phyloP scores from a whole-genome alignment of 2,797 vertebrate genomes.

The Chelonia mydas region DNA sequence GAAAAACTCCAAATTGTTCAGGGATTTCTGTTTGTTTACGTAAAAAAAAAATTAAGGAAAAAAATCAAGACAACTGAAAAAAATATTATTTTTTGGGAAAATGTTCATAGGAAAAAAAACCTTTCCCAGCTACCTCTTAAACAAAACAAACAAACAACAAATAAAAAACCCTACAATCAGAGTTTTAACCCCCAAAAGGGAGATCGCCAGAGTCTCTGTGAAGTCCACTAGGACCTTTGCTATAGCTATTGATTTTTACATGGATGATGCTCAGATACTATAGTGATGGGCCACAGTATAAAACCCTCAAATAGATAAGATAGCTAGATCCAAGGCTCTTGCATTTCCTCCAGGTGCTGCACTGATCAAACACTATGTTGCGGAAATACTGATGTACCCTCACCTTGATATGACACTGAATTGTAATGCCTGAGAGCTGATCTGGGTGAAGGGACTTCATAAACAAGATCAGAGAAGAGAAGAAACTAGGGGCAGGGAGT shows the following conservation, averaged over 20 bases:
- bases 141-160: neutral
- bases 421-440: neutral
- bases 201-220: neutral
- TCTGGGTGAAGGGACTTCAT: neutral
- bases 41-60: neutral
- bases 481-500: accelerated
- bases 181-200: neutral
- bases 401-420: neutral
- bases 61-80: neutral
- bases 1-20: neutral
- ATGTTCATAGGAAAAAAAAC: neutral
- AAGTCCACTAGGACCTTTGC: neutral
- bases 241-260: neutral
- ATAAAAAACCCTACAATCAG: neutral
- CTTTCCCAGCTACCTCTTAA: neutral
- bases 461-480: neutral
- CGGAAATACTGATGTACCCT: neutral
- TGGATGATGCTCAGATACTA: neutral
- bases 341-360: neutral
- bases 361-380: neutral
- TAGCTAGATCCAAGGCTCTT: neutral
- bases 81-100: neutral
- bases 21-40: neutral
- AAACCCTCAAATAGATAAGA: neutral
- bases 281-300: neutral